Base-by-base conservation (phyloP, 2,888 invertebrate genomes). In the Tenthredo distinguenda region DNA sequence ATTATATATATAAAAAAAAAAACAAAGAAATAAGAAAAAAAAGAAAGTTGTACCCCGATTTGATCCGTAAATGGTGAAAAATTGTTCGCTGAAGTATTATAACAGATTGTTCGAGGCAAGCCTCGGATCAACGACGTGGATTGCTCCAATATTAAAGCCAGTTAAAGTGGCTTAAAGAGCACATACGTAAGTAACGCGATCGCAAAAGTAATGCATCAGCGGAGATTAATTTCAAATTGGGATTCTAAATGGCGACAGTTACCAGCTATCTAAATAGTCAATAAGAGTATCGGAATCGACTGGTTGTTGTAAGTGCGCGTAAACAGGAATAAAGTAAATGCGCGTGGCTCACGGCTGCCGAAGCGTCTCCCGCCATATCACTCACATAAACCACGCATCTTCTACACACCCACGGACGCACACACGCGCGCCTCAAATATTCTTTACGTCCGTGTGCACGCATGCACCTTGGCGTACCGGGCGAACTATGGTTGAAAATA, bases 321-420 rank as follows among this genome's bases (percentile, higher is more conserved):
- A 43, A 85, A 74, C 76, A 81, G 86, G 83, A 86, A 86, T 86
- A 86, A 87, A 88, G 86, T 85, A 87, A 87, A 87, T 86, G 87
- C 85, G 85, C 87, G 88, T 89, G 89, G 89, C 87, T 87, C 87
- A 86, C 86, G 87, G 89, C 87, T 90, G 88, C 87, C 88, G 87
- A 87, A 88, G 90, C 90, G 91, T 91, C 90, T 83, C 90, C 90
- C 90, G 89, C 90, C 90, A 89, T 90, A 90, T 91, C 91, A 88
- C 47, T 87, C 77, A 88, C 86, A 87, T 86, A 86, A 86, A 84
- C 85, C 87, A 86, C 86, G 86, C 88, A 84, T 85, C 82, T 81
- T 79, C 58, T 37, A 55, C 43, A 85, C 71, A 79, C 77, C 55
- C 72, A 71, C 81, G 86, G 86, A 87, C 87, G 87, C 88, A 87